A percentile compares a stretch with the other conserved stretches of the same genome.
phyloP scores from a whole-genome alignment of 1,140 invertebrate species.

The Araneus ventricosus region DNA sequence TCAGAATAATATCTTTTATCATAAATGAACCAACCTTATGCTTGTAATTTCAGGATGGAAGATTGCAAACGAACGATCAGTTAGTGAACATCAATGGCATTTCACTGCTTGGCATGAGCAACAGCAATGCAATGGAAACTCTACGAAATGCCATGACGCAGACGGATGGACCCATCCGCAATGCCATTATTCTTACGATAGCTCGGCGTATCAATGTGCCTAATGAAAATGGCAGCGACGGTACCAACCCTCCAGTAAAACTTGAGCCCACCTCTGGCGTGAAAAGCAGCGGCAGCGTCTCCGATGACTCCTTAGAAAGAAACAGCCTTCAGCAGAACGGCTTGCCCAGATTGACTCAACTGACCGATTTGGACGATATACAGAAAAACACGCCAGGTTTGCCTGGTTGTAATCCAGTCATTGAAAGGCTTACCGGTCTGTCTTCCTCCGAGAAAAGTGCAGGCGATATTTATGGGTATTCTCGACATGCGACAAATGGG shows the following conservation, averaged over 20 bases:
- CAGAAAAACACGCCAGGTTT: constrained; percentile 50
- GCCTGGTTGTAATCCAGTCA: constrained; percentile 69
- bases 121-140: constrained; percentile 97
- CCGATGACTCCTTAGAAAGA: not conserved
- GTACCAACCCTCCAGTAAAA: not conserved
- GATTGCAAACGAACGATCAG: constrained; percentile 96
- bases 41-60: constrained; percentile 85
- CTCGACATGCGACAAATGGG: not conserved
- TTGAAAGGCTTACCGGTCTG: constrained; percentile 61
- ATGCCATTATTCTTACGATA: constrained; percentile 91
- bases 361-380: constrained; percentile 27
- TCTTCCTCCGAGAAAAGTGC: not conserved
- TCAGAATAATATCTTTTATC: too few relatives aligned
- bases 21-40: too few relatives aligned
- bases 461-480: constrained; percentile 19
- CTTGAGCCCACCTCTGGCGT: not conserved
- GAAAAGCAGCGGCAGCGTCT: not conserved
- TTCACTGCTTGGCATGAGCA: constrained; percentile 91
- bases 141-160: constrained; percentile 90
- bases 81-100: constrained; percentile 96
- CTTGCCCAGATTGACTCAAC: not conserved
- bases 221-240: not conserved
- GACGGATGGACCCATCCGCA: constrained; percentile 89
- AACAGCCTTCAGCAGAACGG: not conserved
- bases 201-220: constrained; percentile 84